phyloP scores from a whole-genome alignment of 2,888 invertebrate genomes.

The Empis stercorea region DNA sequence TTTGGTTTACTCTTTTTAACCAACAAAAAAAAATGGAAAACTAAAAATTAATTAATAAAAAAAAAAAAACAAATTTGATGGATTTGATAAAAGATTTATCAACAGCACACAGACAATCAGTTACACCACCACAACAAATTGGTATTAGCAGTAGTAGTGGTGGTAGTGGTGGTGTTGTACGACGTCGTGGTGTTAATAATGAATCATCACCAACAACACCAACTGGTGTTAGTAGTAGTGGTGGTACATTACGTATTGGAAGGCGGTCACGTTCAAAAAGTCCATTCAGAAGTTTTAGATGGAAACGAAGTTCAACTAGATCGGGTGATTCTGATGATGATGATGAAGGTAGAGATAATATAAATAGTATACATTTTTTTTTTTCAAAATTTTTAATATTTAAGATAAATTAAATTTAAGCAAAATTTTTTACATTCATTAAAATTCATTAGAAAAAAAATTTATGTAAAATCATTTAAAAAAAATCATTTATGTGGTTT shows the following conservation, averaged over 20 bases:
- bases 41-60: too few relatives aligned
- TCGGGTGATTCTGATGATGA: constrained; percentile 63
- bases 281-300: constrained; percentile 85
- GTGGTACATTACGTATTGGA: constrained; percentile 35
- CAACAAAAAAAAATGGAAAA: too few relatives aligned
- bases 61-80: too few relatives aligned
- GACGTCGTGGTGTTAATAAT: neutral
- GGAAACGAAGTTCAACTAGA: constrained; percentile 61
- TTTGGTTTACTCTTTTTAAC: too few relatives aligned
- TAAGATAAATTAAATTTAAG: neutral
- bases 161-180: neutral
- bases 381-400: neutral
- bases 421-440: too few relatives aligned
- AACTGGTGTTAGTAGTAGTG: constrained; percentile 26
- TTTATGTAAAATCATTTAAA: too few relatives aligned
- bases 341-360: constrained; percentile 49
- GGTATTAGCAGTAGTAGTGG: neutral
- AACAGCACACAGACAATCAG: constrained; percentile 6
- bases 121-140: constrained; percentile 4
- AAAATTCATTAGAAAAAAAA: too few relatives aligned
- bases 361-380: neutral
- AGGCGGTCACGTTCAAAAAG: constrained; percentile 72
- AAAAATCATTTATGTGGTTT: too few relatives aligned
- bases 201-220: constrained; percentile 14
- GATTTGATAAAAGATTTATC: neutral